phyloP scores from a whole-genome alignment of 2,113 vertebrate species.

The Hemiprocne comata region DNA sequence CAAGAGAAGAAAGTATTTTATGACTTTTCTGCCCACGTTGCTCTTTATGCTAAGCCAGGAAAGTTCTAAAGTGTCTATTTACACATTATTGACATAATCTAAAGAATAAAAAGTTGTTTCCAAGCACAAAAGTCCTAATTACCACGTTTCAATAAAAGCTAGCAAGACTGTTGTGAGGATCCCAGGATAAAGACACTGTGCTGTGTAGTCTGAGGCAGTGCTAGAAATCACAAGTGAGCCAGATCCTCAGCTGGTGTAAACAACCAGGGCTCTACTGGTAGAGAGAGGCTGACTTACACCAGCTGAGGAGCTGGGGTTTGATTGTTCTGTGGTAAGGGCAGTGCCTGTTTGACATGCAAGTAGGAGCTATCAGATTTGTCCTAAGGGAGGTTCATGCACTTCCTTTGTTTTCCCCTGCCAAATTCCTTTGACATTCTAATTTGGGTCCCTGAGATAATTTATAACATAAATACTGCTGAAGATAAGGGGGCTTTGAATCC shows the following conservation, averaged over 20 bases:
- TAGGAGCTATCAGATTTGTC: slow-evolving; percentile 8
- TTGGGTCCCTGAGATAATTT: slow-evolving; percentile 21
- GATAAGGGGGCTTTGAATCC: neutral
- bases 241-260: neutral
- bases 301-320: neutral
- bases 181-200: neutral
- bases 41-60: neutral
- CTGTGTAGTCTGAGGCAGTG: neutral
- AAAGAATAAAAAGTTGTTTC: neutral
- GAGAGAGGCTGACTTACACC: neutral
- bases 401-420: neutral
- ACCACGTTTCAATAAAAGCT: neutral
- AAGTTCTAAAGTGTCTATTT: neutral
- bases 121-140: neutral
- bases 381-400: neutral
- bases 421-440: slow-evolving; percentile 39
- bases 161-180: accelerated
- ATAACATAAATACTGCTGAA: slow-evolving; percentile 14
- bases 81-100: neutral
- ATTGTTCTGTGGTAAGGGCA: neutral
- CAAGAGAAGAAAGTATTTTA: neutral
- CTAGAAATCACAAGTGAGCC: neutral
- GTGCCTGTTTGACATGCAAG: neutral
- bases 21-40: neutral
- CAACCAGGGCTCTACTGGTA: neutral